Conservation (phyloP, 2,888 invertebrate species). For the Embidobia sp. region DNA sequence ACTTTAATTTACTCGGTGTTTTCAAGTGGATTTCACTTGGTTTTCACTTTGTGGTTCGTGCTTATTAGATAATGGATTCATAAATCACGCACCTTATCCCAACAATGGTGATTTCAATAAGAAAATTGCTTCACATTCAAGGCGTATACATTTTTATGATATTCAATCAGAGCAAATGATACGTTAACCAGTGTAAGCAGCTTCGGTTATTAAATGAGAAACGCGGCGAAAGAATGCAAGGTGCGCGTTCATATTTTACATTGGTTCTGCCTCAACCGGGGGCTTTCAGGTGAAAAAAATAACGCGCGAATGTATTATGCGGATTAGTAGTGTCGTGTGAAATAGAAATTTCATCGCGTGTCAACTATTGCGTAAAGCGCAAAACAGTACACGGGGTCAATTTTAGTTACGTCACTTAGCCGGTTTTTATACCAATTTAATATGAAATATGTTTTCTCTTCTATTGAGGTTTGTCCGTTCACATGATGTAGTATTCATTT, state of each 20-base stretch:
- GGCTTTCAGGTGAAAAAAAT: slow-evolving; percentile 5
- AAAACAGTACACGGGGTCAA: slow-evolving; percentile 26
- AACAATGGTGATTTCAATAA: slow-evolving; percentile 30
- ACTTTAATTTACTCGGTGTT: no score
- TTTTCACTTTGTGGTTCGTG: slow-evolving; percentile 19
- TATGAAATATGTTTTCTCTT: no score
- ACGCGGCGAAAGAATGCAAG: background rate
- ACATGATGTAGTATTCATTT: no score
- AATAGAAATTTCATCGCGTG: slow-evolving; percentile 54
- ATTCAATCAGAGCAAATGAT: slow-evolving; percentile 24
- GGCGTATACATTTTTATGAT: slow-evolving; percentile 9
- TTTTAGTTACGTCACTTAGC: slow-evolving; percentile 26
- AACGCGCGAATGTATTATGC: slow-evolving; percentile 16
- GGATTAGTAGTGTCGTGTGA: slow-evolving; percentile 47
- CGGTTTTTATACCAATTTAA: no score
- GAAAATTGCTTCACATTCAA: slow-evolving; percentile 7
- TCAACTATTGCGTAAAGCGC: slow-evolving; percentile 42
- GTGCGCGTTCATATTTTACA: background rate
- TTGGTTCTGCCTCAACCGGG: no score
- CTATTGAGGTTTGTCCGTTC: slow-evolving; percentile 18
- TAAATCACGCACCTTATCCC: slow-evolving; percentile 8
- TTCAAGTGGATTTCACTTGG: slow-evolving; percentile 13
- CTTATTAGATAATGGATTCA: slow-evolving; percentile 28
- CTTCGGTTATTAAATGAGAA: slow-evolving; percentile 4
- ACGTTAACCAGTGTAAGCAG: slow-evolving; percentile 18